Conservation (phyloP, 1,140 invertebrate species). For the Papilio aristodemus region DNA sequence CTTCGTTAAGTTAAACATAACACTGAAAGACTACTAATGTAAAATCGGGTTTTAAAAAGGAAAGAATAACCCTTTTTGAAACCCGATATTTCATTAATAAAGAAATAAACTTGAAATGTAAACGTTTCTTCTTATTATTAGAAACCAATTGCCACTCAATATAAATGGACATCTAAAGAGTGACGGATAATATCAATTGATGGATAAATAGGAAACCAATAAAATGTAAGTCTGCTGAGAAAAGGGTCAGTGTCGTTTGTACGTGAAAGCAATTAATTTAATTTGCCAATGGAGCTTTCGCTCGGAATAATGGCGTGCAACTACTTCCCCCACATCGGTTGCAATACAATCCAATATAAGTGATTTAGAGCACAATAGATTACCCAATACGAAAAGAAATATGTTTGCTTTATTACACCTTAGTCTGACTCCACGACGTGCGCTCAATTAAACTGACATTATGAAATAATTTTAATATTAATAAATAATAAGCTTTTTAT, state of each 20-base stretch:
- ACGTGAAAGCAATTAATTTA: constrained; percentile 30
- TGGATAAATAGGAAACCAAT: not conserved
- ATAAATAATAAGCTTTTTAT: no score
- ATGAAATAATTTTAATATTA: no score
- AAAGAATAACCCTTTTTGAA: no score
- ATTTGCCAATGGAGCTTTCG: constrained; percentile 25
- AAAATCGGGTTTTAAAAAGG: no score
- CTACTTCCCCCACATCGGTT: constrained; percentile 12
- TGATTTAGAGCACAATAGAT: constrained; percentile 19
- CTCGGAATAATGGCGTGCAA: constrained; percentile 12
- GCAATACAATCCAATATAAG: constrained; percentile 21
- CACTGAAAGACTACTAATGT: no score
- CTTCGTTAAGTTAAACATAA: no score
- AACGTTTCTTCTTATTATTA: no score
- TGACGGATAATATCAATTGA: not conserved
- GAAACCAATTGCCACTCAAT: no score
- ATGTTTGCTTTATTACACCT: not conserved
- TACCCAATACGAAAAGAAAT: constrained; percentile 3
- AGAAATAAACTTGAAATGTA: no score
- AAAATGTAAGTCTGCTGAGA: not conserved
- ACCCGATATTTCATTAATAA: no score
- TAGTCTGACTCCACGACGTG: no score
- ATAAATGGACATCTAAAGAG: not conserved
- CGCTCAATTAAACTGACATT: no score
- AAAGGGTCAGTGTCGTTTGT: constrained; percentile 21